These are phyloP conservation scores for Hestina assimilis DNA, from an alignment of 1,140 invertebrate species.

Conservation along the genomic window DNA sequence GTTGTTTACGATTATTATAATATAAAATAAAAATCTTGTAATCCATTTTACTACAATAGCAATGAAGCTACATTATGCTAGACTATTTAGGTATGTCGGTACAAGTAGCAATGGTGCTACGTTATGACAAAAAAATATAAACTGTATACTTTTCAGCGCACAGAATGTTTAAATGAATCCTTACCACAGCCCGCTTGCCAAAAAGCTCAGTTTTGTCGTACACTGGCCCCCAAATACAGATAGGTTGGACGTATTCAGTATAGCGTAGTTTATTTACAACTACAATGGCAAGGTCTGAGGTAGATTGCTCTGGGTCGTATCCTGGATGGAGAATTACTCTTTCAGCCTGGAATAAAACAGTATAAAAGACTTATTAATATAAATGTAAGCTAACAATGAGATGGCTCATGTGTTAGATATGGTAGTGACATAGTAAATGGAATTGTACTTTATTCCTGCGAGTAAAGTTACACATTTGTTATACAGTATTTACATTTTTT, in stretches of 20 bases:
- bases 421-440: neutral
- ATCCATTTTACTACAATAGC: no score
- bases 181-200: conserved; percentile 56
- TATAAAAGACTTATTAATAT: conserved; percentile 26
- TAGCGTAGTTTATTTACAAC: conserved; percentile 57
- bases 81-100: no score
- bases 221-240: conserved; percentile 68
- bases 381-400: conserved; percentile 13
- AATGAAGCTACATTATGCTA: no score
- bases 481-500: neutral
- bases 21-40: no score
- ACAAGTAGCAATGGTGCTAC: no score
- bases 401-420: conserved; percentile 5
- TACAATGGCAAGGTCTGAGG: conserved; percentile 65
- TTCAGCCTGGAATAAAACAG: conserved; percentile 49
- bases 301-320: conserved; percentile 42
- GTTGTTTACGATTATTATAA: no score
- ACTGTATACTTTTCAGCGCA: conserved; percentile 9
- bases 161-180: conserved; percentile 18
- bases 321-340: conserved; percentile 63
- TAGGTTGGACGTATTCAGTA: conserved; percentile 67
- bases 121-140: conserved; percentile 9
- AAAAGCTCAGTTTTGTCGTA: conserved; percentile 55
- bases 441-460: neutral
- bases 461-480: neutral